Conservation (phyloP, 2,113 vertebrate species). For the Aythya baeri region DNA sequence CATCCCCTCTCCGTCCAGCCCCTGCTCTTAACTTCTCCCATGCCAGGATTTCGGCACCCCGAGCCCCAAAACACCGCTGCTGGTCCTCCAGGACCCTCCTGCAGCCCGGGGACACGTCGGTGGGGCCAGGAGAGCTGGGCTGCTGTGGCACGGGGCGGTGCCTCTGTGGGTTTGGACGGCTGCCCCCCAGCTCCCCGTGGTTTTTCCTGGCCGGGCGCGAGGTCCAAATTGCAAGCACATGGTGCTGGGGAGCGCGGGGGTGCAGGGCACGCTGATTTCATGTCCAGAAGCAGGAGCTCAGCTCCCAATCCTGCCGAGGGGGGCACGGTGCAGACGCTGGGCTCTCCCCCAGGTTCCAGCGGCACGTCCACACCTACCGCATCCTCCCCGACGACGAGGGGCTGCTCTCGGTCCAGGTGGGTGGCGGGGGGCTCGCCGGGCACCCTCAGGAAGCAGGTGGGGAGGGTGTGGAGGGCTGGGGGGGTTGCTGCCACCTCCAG, state of each 20-base stretch:
- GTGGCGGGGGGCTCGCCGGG: background rate
- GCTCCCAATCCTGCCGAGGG: background rate
- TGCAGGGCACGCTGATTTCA: fast-evolving
- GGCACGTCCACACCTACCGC: slow-evolving; percentile 88
- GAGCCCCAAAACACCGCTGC: background rate
- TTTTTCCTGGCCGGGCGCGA: background rate
- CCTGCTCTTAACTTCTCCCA: background rate
- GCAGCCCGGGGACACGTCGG: background rate
- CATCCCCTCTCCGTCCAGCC: background rate
- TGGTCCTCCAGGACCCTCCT: background rate
- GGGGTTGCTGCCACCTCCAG: background rate
- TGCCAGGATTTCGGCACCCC: background rate
- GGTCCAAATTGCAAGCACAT: background rate
- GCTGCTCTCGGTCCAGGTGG: slow-evolving; percentile 88
- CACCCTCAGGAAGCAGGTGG: background rate
- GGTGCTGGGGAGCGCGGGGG: fast-evolving
- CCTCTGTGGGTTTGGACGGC: background rate
- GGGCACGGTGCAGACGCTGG: fast-evolving
- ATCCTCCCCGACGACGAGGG: slow-evolving; percentile 86
- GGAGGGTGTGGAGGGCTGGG: no score
- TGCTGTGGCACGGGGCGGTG: background rate
- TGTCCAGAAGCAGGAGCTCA: background rate
- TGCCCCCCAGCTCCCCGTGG: background rate
- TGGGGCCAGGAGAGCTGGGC: background rate
- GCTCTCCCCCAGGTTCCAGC: slow-evolving; percentile 79